Evolutionary conservation across 2,113 vertebrate species (phyloP), one percentile per base, ranked within the genome.

Genomic region (Circaetus cinerascens): DNA sequence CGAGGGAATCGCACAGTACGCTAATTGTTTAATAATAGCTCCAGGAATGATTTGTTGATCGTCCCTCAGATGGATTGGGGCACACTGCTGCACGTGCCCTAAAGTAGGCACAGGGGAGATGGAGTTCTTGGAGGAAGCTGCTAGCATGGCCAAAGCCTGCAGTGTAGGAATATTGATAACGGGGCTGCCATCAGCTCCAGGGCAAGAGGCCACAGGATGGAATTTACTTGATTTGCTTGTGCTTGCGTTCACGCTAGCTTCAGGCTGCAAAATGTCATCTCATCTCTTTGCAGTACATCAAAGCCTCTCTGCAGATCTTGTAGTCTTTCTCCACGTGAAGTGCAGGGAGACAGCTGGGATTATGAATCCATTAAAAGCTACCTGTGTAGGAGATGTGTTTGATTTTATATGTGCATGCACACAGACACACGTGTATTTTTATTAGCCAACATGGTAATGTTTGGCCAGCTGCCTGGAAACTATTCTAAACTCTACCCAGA

Each of bases 391-490:
- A 93, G 92, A 36, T 74, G 69, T n/a, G 26, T 36, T 53, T 66
- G 59, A 11, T 87, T 75, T 77, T 51, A 25, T 15, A 3, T 3
- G 38, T 14, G 30, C 36, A 8, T 1, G 1, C 75, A 11, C 45
- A 25, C 3, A 3, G 50, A 22, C 46, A 51, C 79, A 8, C 0
- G 1, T 10, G 4, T 25, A 3, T 71, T 92, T 75, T 38, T 66
- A 9, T 18, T 29, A 80, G 50, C 86, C 79, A 56, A 36, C 74
- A 1, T 86, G 95, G 95, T 81, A n/a, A 51, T 56, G 60, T 63
- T 97, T 97, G 98, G 97, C 97, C 23, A 4, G 40, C 41, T 91
- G 94, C 98, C 98, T 97, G 97, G 95, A 97, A 97, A 95, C 75
- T 95, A 22, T n/a, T 97, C 94, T 91, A 82, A 90, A 59, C 87